Evolutionary conservation across 2,113 vertebrate species (phyloP), one percentile per base, ranked within the genome.

Genomic region (Butorides virescens): DNA sequence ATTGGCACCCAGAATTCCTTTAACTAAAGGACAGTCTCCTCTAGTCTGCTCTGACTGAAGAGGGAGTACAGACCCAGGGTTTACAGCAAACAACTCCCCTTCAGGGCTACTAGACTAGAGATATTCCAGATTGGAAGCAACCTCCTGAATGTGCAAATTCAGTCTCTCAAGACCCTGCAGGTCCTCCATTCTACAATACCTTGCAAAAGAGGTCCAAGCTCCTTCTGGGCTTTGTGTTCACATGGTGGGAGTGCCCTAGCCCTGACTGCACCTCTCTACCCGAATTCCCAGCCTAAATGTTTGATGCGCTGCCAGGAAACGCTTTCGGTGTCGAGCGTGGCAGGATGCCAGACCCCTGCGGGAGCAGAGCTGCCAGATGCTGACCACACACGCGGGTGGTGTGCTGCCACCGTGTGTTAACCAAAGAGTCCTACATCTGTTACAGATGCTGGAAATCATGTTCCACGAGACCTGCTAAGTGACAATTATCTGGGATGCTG

Each of bases 1-100:
- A 20, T 0, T 65, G 52, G 19, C 49, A 87, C 25, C 9, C 22
- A 68, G 29, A 0, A 0, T 58, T 75, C 62, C n/a, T 46, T 46
- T 25, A 53, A 42, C 30, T 71, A 75, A 91, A 67, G 49, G 7
- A 88, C 30, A 52, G 9, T 27, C 23, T 50, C 42, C 20, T 74
- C 39, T 34, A 47, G 27, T 25, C 18, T 23, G 27, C 37, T 80
- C 36, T 56, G 37, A 44, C 65, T 93, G 17, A 70, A 84, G 39
- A 58, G 15, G 29, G 19, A 62, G 7, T 23, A 9, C 12, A 84
- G 76, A 68, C 34, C 49, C 83, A 76, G 39, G 63, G 30, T 19
- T 80, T 30, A 39, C 39, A 49, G 11, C 67, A 29, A 82, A 36
- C 73, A 44, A 20, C 21, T 77, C 39, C 68, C 52, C 50, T 88